phyloP scores from a whole-genome alignment of 2,888 invertebrate genomes.

The Pediacus dermestoides region DNA sequence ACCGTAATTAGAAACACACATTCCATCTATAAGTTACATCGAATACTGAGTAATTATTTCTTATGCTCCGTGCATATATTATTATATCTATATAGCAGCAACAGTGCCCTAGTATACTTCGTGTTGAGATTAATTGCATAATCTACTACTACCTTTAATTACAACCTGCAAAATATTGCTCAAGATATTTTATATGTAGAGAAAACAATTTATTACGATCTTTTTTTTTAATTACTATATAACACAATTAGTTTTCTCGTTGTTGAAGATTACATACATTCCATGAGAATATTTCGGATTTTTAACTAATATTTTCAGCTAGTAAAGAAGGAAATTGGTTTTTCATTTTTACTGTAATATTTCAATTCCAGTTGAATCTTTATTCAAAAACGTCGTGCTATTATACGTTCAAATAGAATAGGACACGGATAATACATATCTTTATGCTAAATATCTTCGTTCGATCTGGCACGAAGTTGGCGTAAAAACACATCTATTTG shows the following conservation, averaged over 20 bases:
- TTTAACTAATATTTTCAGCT: no score
- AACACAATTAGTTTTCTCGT: no score
- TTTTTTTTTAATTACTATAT: no score
- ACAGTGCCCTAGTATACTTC: constrained; percentile 2
- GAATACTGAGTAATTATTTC: constrained; percentile 2
- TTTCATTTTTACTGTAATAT: no score
- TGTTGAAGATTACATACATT: no score
- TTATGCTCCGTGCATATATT: constrained; percentile 1
- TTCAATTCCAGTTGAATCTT: no score
- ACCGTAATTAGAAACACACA: constrained; percentile 2
- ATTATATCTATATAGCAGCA: background rate
- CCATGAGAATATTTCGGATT: no score
- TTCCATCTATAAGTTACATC: constrained; percentile 1
- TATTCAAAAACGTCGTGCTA: background rate
- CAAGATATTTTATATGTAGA: constrained; percentile 1
- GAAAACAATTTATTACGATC: constrained; percentile 1
- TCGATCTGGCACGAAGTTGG: constrained; percentile 47
- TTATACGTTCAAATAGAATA: constrained; percentile 38
- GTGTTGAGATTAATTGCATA: constrained; percentile 2
- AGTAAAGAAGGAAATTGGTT: no score
- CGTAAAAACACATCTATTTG: constrained; percentile 46
- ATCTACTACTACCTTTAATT: constrained; percentile 1
- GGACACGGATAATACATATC: constrained; percentile 46
- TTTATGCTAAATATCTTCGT: constrained; percentile 45
- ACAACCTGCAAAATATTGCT: constrained; percentile 2